phyloP scores from a whole-genome alignment of 2,113 vertebrate genomes.

The Brevimyrus niger region DNA sequence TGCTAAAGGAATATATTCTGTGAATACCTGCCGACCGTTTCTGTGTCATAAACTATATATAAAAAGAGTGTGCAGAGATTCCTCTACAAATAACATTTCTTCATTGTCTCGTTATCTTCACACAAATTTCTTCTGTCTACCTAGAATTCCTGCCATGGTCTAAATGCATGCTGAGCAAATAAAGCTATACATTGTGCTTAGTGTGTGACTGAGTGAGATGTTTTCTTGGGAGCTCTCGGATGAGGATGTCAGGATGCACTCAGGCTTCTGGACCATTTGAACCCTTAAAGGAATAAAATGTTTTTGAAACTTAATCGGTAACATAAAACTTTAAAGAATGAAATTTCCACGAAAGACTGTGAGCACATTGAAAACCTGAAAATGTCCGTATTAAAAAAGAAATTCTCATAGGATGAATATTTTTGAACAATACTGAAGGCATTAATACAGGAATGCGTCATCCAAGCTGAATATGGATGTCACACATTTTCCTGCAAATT shows the following conservation, averaged over 20 bases:
- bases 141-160: neutral
- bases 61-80: neutral
- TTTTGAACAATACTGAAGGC: neutral
- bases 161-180: neutral
- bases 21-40: neutral
- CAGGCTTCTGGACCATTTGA: neutral
- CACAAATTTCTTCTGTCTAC: neutral
- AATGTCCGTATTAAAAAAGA: neutral
- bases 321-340: neutral
- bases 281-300: neutral
- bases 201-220: neutral
- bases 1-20: neutral
- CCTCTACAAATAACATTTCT: neutral
- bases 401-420: neutral
- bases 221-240: neutral
- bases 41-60: neutral
- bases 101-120: neutral
- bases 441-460: neutral
- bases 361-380: neutral
- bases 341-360: neutral
- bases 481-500: neutral
- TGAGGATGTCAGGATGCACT: neutral
- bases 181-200: neutral
- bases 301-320: neutral
- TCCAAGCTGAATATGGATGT: neutral